A percentile compares a stretch with the other conserved stretches of the same genome.
These are phyloP conservation scores for Leptopilina clavipes DNA, from an alignment of 1,140 invertebrate genomes.

Conservation along the genomic window DNA sequence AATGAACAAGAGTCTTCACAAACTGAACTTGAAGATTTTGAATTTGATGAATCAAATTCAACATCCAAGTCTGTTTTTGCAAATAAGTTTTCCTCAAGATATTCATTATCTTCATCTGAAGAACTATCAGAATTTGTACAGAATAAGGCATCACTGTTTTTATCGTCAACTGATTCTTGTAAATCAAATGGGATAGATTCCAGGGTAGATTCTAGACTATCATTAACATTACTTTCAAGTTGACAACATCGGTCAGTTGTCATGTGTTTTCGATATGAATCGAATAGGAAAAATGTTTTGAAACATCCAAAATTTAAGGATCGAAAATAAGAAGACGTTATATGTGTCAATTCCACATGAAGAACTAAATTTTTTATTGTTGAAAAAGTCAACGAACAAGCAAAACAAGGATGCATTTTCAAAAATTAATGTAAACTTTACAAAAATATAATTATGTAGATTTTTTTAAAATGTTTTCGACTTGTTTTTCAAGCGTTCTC, in stretches of 20 bases:
- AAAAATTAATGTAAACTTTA: not conserved
- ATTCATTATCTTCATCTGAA: conserved; percentile 34
- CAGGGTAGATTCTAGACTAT: not conserved
- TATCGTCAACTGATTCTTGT: not conserved
- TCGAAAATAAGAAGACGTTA: conserved; percentile 31
- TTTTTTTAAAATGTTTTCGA: conserved; percentile 26
- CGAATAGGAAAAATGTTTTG: conserved; percentile 40
- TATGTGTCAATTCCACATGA: conserved; percentile 43
- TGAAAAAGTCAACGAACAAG: conserved; percentile 11
- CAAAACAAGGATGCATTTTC: conserved; percentile 33
- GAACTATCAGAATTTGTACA: conserved; percentile 35
- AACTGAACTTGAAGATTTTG: not conserved
- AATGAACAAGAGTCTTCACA: not conserved
- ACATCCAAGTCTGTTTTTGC: not conserved
- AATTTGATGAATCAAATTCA: not conserved
- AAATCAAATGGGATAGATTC: not conserved
- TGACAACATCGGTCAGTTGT: conserved; percentile 27
- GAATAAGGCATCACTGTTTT: not conserved
- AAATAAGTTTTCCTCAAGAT: conserved; percentile 19
- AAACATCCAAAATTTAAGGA: conserved; percentile 40
- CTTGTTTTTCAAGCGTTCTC: conserved; percentile 1
- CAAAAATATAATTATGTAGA: not conserved
- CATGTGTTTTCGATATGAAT: conserved; percentile 45
- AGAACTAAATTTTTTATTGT: conserved; percentile 32
- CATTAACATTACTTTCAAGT: not conserved